A percentile compares a stretch with the other conserved stretches of the same genome.
Evolutionary conservation across 1,140 invertebrate genomes (phyloP).

Genomic region (Drosophila kikkawai): DNA sequence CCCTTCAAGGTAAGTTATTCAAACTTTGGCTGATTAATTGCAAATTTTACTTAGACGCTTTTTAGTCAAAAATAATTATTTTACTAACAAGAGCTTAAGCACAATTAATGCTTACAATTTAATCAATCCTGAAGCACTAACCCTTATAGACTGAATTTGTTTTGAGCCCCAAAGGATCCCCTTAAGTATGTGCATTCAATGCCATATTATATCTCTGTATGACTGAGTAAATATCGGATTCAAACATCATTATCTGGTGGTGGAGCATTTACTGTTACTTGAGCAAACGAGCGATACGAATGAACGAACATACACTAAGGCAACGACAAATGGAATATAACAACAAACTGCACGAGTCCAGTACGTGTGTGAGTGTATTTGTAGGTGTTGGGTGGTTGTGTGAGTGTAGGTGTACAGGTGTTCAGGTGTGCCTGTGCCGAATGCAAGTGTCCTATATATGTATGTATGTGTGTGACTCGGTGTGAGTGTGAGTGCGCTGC

Average conservation of each 20-base stretch:
- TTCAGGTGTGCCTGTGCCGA: constrained; percentile 34
- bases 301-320: constrained; percentile 56
- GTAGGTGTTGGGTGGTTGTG: constrained; percentile 9
- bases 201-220: not conserved
- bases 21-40: too few relatives aligned
- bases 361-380: constrained; percentile 29
- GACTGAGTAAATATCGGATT: constrained; percentile 12
- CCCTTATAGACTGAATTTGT: not conserved
- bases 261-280: constrained; percentile 45
- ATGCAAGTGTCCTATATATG: constrained; percentile 27
- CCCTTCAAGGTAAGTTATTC: too few relatives aligned
- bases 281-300: constrained; percentile 69
- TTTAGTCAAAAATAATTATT: too few relatives aligned
- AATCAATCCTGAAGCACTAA: not conserved
- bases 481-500: constrained; percentile 51
- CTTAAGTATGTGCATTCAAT: not conserved
- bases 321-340: constrained; percentile 70
- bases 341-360: constrained; percentile 64
- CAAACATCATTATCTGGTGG: constrained; percentile 20
- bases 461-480: constrained; percentile 10
- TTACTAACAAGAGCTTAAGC: not conserved
- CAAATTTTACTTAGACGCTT: too few relatives aligned
- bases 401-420: constrained; percentile 3
- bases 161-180: not conserved
- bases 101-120: not conserved